Evolutionary conservation across 2,113 vertebrate genomes (phyloP).

Genomic region (Rhodinocichla rosea): DNA sequence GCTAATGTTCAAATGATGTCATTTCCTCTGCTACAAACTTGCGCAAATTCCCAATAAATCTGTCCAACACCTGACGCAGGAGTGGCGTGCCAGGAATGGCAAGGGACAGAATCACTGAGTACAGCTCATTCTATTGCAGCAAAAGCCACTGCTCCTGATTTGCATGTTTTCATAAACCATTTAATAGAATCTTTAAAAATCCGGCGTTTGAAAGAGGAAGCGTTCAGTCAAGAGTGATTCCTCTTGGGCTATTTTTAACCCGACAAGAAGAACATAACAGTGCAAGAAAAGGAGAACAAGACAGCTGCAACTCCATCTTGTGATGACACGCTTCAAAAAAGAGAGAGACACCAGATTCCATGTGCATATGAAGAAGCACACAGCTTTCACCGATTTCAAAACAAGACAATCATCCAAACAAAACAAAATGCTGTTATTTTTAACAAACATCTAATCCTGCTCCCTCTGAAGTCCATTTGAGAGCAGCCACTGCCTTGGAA

Average conservation of each 20-base stretch:
- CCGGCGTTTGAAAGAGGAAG: conserved; percentile 51
- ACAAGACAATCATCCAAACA: background rate
- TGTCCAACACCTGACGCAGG: background rate
- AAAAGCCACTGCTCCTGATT: background rate
- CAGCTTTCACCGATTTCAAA: background rate
- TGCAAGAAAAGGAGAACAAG: conserved; percentile 47
- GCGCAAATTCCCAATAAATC: background rate
- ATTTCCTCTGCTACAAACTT: background rate
- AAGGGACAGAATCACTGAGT: background rate
- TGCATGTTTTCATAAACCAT: background rate
- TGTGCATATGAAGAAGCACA: background rate
- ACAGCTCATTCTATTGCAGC: background rate
- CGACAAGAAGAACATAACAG: conserved; percentile 29
- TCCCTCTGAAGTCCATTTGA: conserved; percentile 45
- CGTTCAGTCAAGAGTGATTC: conserved; percentile 49
- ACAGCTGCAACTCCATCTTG: conserved; percentile 28
- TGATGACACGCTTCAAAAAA: background rate
- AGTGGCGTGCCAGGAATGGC: background rate
- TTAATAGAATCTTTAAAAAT: background rate
- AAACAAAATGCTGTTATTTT: conserved; percentile 32
- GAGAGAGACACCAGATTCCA: background rate
- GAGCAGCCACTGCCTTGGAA: background rate
- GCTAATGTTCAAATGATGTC: background rate
- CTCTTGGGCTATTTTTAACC: conserved; percentile 63
- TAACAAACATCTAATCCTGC: conserved; percentile 6